A percentile compares a stretch with the other conserved stretches of the same genome.
Conservation (phyloP, 2,888 invertebrate genomes). For the Spicauda simplicius region DNA sequence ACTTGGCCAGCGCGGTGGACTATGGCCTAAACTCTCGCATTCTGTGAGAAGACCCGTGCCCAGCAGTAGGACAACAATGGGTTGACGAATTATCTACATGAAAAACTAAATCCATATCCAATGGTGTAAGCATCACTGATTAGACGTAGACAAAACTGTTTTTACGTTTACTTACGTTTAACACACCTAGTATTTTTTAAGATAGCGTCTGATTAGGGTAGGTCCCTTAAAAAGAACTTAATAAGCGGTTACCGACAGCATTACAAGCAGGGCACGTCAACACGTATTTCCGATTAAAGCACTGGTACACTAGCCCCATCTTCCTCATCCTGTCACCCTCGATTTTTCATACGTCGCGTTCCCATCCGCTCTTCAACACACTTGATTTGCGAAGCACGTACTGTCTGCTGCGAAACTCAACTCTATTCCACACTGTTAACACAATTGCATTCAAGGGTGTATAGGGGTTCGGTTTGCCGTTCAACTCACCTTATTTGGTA, state of each 20-base stretch:
- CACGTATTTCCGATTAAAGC: slow-evolving; percentile 75
- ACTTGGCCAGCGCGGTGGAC: too few species aligned
- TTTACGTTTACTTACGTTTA: too few species aligned
- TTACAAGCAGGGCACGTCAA: slow-evolving; percentile 36
- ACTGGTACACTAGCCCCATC: slow-evolving; percentile 66
- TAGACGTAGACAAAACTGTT: too few species aligned
- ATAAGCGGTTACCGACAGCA: slow-evolving; percentile 12
- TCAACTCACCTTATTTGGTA: slow-evolving; percentile 66
- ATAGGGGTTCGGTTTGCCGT: slow-evolving; percentile 69
- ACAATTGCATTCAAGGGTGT: slow-evolving; percentile 40
- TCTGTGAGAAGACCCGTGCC: too few species aligned
- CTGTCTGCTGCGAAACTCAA: slow-evolving; percentile 50
- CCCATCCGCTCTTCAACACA: slow-evolving; percentile 79
- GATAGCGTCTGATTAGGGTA: too few species aligned
- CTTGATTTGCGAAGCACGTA: slow-evolving; percentile 83
- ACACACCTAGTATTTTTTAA: too few species aligned
- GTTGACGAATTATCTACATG: too few species aligned
- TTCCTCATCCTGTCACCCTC: slow-evolving; percentile 76
- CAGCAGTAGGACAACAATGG: too few species aligned
- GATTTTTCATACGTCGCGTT: slow-evolving; percentile 79
- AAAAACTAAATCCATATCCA: too few species aligned
- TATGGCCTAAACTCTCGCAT: too few species aligned
- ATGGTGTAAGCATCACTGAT: too few species aligned
- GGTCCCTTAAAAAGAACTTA: neutral
- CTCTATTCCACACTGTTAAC: slow-evolving; percentile 55